phyloP scores from a whole-genome alignment of 2,113 vertebrate species.

The Ciconia stormi region DNA sequence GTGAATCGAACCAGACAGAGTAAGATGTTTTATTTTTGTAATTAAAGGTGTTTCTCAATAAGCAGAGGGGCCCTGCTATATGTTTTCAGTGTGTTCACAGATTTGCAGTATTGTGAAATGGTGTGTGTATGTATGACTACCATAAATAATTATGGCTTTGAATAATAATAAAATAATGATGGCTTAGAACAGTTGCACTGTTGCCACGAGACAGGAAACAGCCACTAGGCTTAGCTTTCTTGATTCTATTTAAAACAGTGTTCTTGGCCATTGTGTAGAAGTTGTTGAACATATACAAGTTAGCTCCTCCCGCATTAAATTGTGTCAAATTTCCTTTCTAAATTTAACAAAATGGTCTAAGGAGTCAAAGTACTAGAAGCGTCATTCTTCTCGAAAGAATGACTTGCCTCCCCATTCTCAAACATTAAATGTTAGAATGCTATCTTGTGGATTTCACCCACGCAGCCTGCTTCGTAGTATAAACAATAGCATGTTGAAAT shows the following conservation, averaged over 20 bases:
- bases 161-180: neutral
- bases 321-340: neutral
- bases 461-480: neutral
- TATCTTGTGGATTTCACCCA: neutral
- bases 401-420: neutral
- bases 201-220: neutral
- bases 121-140: neutral
- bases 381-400: neutral
- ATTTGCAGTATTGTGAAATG: neutral
- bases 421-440: neutral
- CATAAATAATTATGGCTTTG: neutral
- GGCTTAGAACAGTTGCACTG: neutral
- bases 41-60: neutral
- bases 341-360: neutral
- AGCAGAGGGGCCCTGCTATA: neutral
- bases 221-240: neutral
- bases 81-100: neutral
- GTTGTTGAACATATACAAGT: neutral
- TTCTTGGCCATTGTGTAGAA: neutral
- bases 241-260: neutral
- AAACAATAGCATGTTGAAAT: slow-evolving; percentile 19
- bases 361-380: neutral
- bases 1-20: slow-evolving; percentile 63
- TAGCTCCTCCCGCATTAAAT: neutral
- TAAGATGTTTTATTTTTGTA: slow-evolving; percentile 59